A percentile compares a stretch with the other conserved stretches of the same genome.
Conservation (phyloP, 2,888 invertebrate species). For the Eilema sororculum region DNA sequence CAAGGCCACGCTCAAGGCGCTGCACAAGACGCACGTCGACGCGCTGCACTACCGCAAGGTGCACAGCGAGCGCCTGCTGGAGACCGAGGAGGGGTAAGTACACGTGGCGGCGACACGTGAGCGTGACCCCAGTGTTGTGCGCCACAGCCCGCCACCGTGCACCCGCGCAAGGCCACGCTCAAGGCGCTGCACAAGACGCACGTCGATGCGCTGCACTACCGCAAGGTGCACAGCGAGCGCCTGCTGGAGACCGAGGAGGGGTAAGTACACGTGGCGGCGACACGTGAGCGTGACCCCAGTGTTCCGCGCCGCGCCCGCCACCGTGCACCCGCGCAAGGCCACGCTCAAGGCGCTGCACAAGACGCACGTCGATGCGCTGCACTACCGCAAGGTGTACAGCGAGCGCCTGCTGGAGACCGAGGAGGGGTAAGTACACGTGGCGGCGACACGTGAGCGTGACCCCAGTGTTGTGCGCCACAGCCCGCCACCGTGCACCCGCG, state of each 20-base stretch:
- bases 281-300: slow-evolving; percentile 98
- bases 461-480: slow-evolving; percentile 97
- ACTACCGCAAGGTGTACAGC: slow-evolving; percentile 95
- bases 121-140: slow-evolving; percentile 98
- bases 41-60: slow-evolving; percentile 97
- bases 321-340: slow-evolving; percentile 93
- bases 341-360: slow-evolving; percentile 96
- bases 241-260: slow-evolving; percentile 95
- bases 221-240: slow-evolving; percentile 94
- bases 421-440: slow-evolving; percentile 92
- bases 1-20: slow-evolving; percentile 93
- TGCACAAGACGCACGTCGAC: slow-evolving; percentile 98
- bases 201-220: slow-evolving; percentile 98
- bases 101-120: slow-evolving; percentile 96
- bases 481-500: slow-evolving; percentile 95
- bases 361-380: slow-evolving; percentile 98
- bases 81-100: slow-evolving; percentile 93
- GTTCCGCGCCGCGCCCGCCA: slow-evolving; percentile 96
- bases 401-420: slow-evolving; percentile 95
- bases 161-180: slow-evolving; percentile 94
- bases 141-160: slow-evolving; percentile 95
- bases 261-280: slow-evolving; percentile 93
- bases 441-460: slow-evolving; percentile 98
- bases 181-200: slow-evolving; percentile 97
- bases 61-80: slow-evolving; percentile 94